These are phyloP conservation scores for Platycheirus rosarum DNA, from an alignment of 2,888 invertebrate species.

Conservation along the genomic window DNA sequence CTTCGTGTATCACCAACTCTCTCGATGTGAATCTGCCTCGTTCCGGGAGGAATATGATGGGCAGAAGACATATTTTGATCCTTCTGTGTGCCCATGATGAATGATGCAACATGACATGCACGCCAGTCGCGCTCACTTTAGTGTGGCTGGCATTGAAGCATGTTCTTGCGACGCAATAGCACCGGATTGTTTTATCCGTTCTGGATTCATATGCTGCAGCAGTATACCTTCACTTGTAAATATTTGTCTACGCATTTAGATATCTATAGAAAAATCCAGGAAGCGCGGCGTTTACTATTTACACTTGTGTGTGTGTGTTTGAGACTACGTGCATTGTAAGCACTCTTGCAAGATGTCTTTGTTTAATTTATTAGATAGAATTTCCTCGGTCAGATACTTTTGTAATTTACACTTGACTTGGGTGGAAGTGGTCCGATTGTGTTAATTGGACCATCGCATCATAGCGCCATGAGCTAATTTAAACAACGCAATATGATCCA, in stretches of 20 bases:
- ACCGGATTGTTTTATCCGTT: conserved; percentile 21
- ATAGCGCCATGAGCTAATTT: conserved; percentile 7
- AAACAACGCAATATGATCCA: too few relatives aligned
- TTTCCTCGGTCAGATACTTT: not conserved
- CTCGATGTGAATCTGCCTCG: conserved; percentile 55
- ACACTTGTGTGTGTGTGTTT: not conserved
- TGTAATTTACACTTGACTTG: conserved; percentile 17
- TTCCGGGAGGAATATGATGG: conserved; percentile 68
- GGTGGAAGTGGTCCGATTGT: conserved; percentile 46
- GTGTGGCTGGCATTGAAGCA: conserved; percentile 51
- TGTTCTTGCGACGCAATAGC: conserved; percentile 46
- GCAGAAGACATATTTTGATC: conserved; percentile 73
- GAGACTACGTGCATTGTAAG: conserved; percentile 22
- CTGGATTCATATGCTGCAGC: conserved; percentile 33
- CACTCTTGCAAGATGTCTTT: conserved; percentile 45
- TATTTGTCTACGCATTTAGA: conserved; percentile 73
- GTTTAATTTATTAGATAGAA: conserved; percentile 61
- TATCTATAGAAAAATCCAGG: conserved; percentile 63
- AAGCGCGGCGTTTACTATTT: conserved; percentile 56
- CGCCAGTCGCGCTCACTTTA: conserved; percentile 56
- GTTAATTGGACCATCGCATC: conserved; percentile 67
- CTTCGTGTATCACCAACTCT: conserved; percentile 58
- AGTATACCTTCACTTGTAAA: conserved; percentile 65
- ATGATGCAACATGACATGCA: conserved; percentile 73
- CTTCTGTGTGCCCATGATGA: conserved; percentile 71